Base-by-base conservation (phyloP, 2,797 vertebrate genomes). In the Rhabdomys pumilio region DNA sequence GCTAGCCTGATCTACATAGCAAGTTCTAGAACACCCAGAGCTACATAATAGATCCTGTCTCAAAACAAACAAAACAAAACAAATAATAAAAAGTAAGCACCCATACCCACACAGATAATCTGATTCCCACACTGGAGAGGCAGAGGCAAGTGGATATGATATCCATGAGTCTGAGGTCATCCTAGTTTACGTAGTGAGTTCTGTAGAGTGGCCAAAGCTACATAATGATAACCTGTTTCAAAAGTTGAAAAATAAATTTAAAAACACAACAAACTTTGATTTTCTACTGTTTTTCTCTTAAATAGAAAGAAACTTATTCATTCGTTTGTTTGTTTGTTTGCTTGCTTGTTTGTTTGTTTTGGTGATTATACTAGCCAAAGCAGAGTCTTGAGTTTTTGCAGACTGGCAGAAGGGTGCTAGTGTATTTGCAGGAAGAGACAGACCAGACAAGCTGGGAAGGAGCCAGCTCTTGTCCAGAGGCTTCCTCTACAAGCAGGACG, bases 231-330 rank as follows among this genome's bases (percentile, higher is more conserved):
- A 38, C n/a, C 24, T 29, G 13, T 59, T 59, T 82, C 3, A 63
- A 61, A 83, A 83, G 24, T 82, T 41, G n/a, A 81, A 81, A 38
- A 81, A 38, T 67, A 67, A 67, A 67, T 7, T 67, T 38, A n/a
- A 55, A 81, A 81, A 57, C 34, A 38, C 82, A 34, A 34, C 29
- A 13, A 86, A n/a, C 83, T 20, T 63, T 63, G 41, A 61, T 19
- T 84, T 31, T 63, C 31, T 85, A 67, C 6, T 69, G 69, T 65
- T 88, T 79, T 80, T 22, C 69, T 92, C 41, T 90, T 94, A 90
- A 92, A 94, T 63, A 61, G 34, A 84, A 22, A 63, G 41, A 44
- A 29, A 92, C 24, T 50, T 76, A 38, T 79, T 34, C 22, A 3
- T 38, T 63, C 26, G 3, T 63, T 63, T 26, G 9, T 26, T 61